Conservation (phyloP, 2,113 vertebrate species). For the Copsychus sechellarum region DNA sequence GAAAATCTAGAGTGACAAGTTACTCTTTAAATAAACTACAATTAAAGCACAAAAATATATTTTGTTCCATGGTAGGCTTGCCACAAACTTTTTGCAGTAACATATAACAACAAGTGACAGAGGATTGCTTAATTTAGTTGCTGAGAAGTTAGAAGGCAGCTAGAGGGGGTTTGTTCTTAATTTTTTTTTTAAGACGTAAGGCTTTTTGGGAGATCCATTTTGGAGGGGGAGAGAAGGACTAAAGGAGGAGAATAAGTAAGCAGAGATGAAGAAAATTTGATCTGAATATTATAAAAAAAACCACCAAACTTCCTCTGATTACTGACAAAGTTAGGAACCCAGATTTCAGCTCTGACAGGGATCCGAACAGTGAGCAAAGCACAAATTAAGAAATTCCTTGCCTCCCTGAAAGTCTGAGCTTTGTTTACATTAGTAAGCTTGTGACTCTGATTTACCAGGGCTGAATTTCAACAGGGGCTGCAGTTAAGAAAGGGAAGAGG, state of each 20-base stretch:
- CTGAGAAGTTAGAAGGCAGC: not conserved
- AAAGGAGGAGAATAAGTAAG: not conserved
- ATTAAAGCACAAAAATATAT: not conserved
- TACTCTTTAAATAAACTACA: not conserved
- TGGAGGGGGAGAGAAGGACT: not conserved
- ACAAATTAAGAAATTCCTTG: conserved; percentile 44
- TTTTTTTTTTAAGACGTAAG: not conserved
- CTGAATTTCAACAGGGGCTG: conserved; percentile 22
- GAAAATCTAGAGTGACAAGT: not conserved
- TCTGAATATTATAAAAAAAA: not conserved
- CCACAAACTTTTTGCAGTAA: not conserved
- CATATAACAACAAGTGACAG: accelerated
- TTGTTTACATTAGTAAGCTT: conserved; percentile 46
- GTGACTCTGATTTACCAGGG: conserved; percentile 12
- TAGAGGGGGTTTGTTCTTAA: not conserved
- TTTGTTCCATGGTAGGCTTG: not conserved
- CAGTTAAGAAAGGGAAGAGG: not conserved
- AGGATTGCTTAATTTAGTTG: not conserved
- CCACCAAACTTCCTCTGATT: not conserved
- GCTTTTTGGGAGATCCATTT: not conserved
- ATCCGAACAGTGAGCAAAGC: not conserved
- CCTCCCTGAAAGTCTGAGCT: conserved; percentile 9
- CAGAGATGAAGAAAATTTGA: not conserved
- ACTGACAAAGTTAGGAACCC: not conserved
- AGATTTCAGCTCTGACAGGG: not conserved